These are phyloP conservation scores for Eledone cirrhosa DNA, from an alignment of 2,888 invertebrate species.

Conservation along the genomic window DNA sequence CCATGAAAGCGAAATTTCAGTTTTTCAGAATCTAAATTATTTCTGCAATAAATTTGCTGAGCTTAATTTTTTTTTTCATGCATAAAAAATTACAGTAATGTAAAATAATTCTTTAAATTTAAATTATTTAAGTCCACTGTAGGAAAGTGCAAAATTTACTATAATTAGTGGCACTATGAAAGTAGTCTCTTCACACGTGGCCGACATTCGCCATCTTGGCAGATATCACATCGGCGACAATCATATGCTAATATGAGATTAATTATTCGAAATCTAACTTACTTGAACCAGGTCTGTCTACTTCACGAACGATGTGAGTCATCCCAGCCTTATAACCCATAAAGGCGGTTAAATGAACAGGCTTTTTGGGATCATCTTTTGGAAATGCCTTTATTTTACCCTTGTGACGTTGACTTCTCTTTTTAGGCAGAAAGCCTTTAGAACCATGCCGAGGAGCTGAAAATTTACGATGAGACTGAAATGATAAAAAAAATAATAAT, in stretches of 20 bases:
- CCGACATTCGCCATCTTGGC: too few relatives aligned
- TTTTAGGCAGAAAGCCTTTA: conserved; percentile 99
- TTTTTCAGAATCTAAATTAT: too few relatives aligned
- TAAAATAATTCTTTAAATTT: too few relatives aligned
- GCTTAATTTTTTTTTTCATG: too few relatives aligned
- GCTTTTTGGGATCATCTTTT: conserved; percentile 94
- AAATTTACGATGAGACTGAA: conserved; percentile 99
- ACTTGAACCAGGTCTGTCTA: conserved; percentile 98
- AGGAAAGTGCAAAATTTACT: neutral
- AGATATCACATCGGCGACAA: neutral
- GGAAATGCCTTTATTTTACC: conserved; percentile 99
- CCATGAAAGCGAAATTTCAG: too few relatives aligned
- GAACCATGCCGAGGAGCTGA: conserved; percentile 99
- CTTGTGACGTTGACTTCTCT: conserved; percentile 93
- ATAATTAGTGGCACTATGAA: neutral
- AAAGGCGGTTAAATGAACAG: conserved; percentile 97
- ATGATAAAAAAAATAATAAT: conserved; percentile 29
- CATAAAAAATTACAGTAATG: too few relatives aligned
- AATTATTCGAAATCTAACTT: conserved; percentile 69
- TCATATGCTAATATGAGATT: too few relatives aligned
- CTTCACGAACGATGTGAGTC: conserved; percentile 99
- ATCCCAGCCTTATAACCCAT: conserved; percentile 99
- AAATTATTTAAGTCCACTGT: neutral
- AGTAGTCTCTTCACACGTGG: neutral
- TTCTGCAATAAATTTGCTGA: too few relatives aligned